Conservation (phyloP, 2,888 invertebrate species). For the Trichopoda pennipes region DNA sequence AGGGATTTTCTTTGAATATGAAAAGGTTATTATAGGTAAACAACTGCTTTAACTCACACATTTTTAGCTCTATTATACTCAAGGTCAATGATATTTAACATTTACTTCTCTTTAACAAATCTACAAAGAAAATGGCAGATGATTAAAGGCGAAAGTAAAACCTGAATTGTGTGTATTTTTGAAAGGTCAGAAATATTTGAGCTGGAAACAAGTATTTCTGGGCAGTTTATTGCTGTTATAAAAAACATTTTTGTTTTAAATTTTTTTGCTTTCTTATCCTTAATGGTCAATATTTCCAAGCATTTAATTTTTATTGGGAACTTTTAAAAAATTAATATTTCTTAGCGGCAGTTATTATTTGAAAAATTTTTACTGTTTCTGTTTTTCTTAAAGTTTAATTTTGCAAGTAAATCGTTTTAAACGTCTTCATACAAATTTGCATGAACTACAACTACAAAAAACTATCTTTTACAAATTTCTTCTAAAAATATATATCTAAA, state of each 20-base stretch:
- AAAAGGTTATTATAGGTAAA: conserved; percentile 20
- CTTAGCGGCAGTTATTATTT: no score
- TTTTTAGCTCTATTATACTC: conserved; percentile 50
- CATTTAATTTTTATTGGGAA: no score
- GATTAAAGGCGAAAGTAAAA: conserved; percentile 13
- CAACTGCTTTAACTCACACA: conserved; percentile 4
- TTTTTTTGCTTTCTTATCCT: no score
- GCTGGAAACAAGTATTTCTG: not conserved
- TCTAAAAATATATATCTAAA: no score
- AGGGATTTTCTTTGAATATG: conserved; percentile 27
- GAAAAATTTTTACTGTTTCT: no score
- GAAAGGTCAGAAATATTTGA: not conserved
- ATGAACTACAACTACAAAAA: no score
- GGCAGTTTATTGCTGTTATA: not conserved
- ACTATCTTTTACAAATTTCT: no score
- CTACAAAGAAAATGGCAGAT: not conserved
- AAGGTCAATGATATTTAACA: conserved; percentile 56
- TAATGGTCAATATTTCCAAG: no score
- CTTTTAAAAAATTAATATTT: no score
- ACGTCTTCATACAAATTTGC: no score
- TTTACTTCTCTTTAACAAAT: conserved; percentile 7
- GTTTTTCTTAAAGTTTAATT: no score
- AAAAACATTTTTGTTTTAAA: not conserved
- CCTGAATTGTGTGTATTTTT: not conserved
- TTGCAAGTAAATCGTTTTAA: no score